A percentile compares a stretch with the other conserved stretches of the same genome.
Evolutionary conservation across 2,113 vertebrate genomes (phyloP).

Genomic region (Pelecanus crispus): DNA sequence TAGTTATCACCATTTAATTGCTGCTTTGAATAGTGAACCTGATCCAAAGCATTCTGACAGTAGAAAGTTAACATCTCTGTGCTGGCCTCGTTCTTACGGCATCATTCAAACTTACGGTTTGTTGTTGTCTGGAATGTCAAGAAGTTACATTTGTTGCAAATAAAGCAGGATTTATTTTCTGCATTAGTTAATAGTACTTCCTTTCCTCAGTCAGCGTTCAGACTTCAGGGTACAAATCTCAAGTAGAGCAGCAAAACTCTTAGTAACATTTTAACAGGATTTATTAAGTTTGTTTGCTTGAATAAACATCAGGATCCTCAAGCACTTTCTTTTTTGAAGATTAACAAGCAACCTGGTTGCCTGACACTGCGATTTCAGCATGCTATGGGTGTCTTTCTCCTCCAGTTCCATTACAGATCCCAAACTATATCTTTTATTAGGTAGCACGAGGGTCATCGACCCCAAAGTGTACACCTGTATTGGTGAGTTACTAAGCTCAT

Average conservation of each 20-base stretch:
- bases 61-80: not conserved
- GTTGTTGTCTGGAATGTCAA: not conserved
- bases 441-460: not conserved
- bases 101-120: not conserved
- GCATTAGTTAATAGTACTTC: slow-evolving; percentile 27
- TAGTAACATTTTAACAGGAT: slow-evolving; percentile 55
- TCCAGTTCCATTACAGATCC: not conserved
- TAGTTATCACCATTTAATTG: not conserved
- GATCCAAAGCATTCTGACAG: not conserved
- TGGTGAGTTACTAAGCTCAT: not conserved
- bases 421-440: not conserved
- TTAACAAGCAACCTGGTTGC: not conserved
- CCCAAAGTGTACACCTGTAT: not conserved
- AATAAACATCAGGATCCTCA: slow-evolving; percentile 34
- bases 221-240: slow-evolving; percentile 18
- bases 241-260: slow-evolving; percentile 1
- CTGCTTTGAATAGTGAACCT: not conserved
- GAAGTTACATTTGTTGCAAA: not conserved
- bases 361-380: not conserved
- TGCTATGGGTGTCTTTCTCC: not conserved
- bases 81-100: not conserved
- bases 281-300: slow-evolving; percentile 47
- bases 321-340: slow-evolving; percentile 8
- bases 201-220: not conserved
- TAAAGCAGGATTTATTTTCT: not conserved